Conservation (phyloP, 2,888 invertebrate genomes). For the Mythimna vitellina region DNA sequence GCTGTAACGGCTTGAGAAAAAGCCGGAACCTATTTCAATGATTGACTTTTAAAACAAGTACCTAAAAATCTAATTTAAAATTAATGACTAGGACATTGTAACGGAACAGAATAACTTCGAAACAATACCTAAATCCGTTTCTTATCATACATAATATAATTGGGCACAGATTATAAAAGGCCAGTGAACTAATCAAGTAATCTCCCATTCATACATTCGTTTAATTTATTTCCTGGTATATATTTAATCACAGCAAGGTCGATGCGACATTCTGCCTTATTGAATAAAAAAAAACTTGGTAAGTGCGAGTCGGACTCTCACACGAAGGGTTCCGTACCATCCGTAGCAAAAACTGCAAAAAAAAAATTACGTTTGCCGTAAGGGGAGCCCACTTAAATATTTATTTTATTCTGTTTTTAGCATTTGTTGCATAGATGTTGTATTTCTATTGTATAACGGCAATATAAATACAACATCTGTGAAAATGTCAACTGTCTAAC, state of each 20-base stretch:
- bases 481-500: too few relatives aligned
- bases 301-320: too few relatives aligned
- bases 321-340: too few relatives aligned
- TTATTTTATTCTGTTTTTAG: too few relatives aligned
- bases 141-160: conserved; percentile 61
- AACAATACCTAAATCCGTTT: conserved; percentile 63
- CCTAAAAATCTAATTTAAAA: conserved; percentile 53
- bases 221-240: conserved; percentile 69
- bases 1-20: conserved; percentile 52
- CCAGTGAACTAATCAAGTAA: conserved; percentile 68
- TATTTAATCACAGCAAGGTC: conserved; percentile 70
- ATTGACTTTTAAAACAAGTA: conserved; percentile 51
- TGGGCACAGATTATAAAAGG: conserved; percentile 68
- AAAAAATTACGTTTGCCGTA: too few relatives aligned
- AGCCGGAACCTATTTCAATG: conserved; percentile 54
- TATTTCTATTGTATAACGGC: too few relatives aligned
- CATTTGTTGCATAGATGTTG: too few relatives aligned
- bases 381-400: too few relatives aligned
- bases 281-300: conserved; percentile 17
- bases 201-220: conserved; percentile 56
- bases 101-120: conserved; percentile 57
- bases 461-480: too few relatives aligned
- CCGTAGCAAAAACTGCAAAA: too few relatives aligned
- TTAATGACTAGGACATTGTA: conserved; percentile 63
- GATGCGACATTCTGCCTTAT: conserved; percentile 57